These are phyloP conservation scores for Danionella dracula DNA, from an alignment of 2,797 vertebrate genomes.

Conservation along the genomic window DNA sequence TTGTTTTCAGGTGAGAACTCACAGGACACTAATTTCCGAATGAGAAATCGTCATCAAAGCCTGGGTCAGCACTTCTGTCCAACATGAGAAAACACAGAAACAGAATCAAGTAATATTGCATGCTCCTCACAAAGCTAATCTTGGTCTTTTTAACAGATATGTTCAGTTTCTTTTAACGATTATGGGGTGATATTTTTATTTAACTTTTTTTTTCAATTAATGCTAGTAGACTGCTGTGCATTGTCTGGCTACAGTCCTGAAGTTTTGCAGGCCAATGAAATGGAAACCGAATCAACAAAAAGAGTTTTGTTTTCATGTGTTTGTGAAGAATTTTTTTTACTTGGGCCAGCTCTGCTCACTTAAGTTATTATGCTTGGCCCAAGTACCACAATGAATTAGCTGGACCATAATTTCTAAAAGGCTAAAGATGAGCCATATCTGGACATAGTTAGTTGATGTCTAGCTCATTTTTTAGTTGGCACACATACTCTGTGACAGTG, in stretches of 20 bases:
- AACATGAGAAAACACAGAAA: constrained; percentile 19
- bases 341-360: too few species aligned
- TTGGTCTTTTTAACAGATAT: neutral
- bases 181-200: constrained; percentile 6
- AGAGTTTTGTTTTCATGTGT: too few species aligned
- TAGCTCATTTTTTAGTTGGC: too few species aligned
- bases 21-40: neutral
- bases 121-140: neutral
- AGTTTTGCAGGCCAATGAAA: constrained; percentile 25
- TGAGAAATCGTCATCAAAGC: neutral
- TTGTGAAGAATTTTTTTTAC: too few species aligned
- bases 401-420: too few species aligned
- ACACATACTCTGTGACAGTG: too few species aligned
- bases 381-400: too few species aligned
- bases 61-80: neutral
- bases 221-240: constrained; percentile 19
- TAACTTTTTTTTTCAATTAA: constrained; percentile 4
- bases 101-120: neutral
- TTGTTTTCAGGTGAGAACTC: constrained; percentile 3
- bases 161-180: neutral
- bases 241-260: constrained; percentile 25
- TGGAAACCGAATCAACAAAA: too few species aligned
- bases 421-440: too few species aligned
- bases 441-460: too few species aligned
- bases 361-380: too few species aligned